These are phyloP conservation scores for Chromoteleia sp. DNA, from an alignment of 2,888 invertebrate genomes.

Conservation along the genomic window DNA sequence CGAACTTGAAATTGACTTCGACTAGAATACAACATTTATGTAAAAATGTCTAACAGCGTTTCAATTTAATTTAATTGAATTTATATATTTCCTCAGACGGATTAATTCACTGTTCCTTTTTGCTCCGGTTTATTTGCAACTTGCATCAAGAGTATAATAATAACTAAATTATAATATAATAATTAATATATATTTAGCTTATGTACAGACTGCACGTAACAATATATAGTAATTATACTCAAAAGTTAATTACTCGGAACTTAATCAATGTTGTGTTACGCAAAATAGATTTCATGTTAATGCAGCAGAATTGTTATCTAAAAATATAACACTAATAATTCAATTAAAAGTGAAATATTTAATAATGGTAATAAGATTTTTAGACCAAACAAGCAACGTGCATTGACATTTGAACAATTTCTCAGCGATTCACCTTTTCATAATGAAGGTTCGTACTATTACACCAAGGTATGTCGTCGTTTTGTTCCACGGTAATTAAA, in stretches of 20 bases:
- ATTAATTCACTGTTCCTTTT: slow-evolving; percentile 18
- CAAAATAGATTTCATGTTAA: slow-evolving; percentile 20
- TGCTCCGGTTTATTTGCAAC: slow-evolving; percentile 10
- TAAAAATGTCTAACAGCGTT: slow-evolving; percentile 56
- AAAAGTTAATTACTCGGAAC: slow-evolving; percentile 46
- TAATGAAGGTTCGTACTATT: no score
- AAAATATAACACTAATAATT: slow-evolving; percentile 11
- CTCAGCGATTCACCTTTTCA: no score
- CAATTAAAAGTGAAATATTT: neutral
- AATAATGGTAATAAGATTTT: no score
- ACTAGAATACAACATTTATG: slow-evolving; percentile 48
- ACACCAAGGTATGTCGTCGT: neutral
- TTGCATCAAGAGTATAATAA: slow-evolving; percentile 20
- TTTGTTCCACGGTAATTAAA: neutral
- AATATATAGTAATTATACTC: slow-evolving; percentile 39
- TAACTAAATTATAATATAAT: slow-evolving; percentile 36
- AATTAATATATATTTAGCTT: slow-evolving; percentile 30
- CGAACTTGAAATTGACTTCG: slow-evolving; percentile 64
- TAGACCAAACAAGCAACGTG: no score
- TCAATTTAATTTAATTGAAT: slow-evolving; percentile 53
- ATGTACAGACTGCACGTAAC: slow-evolving; percentile 20
- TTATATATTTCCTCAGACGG: slow-evolving; percentile 42
- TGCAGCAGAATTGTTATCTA: neutral
- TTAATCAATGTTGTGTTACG: slow-evolving; percentile 33
- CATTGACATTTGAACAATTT: slow-evolving; percentile 1